phyloP scores from a whole-genome alignment of 1,140 invertebrate species.

The Macrostomum lignano region DNA sequence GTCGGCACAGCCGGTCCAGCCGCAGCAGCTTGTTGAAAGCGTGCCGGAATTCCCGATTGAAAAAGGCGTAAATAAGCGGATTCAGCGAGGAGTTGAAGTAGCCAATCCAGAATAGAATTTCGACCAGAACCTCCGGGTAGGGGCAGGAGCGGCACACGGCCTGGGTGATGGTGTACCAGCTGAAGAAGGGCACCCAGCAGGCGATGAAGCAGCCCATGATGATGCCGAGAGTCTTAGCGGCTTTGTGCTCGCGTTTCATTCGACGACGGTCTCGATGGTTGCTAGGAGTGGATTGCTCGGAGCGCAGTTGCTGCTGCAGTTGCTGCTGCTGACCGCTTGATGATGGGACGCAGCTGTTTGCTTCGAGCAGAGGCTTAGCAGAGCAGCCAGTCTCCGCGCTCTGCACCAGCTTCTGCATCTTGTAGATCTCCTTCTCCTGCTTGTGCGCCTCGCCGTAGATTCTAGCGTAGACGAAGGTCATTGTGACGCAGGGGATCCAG shows the following conservation, averaged over 20 bases:
- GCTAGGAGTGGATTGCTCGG: slow-evolving; percentile 3
- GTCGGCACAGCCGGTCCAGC: slow-evolving; percentile 10
- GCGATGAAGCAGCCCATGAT: slow-evolving; percentile 76
- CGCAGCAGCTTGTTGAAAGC: slow-evolving; percentile 52
- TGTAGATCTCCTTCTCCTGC: slow-evolving; percentile 48
- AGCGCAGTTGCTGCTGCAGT: slow-evolving; percentile 2
- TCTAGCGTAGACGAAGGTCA: slow-evolving; percentile 62
- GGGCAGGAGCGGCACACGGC: slow-evolving; percentile 41
- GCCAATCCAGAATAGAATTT: slow-evolving; percentile 84
- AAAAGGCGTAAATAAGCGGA: slow-evolving; percentile 88
- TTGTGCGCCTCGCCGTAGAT: slow-evolving; percentile 41
- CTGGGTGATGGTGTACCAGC: slow-evolving; percentile 49
- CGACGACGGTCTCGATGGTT: slow-evolving; percentile 12
- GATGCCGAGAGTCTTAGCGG: slow-evolving; percentile 69
- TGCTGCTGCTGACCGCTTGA: not conserved
- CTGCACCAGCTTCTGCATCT: not conserved
- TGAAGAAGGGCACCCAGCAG: slow-evolving; percentile 84
- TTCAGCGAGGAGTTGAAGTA: slow-evolving; percentile 90
- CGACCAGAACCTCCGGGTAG: slow-evolving; percentile 51
- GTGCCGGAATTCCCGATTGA: slow-evolving; percentile 86
- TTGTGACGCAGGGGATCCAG: slow-evolving; percentile 77
- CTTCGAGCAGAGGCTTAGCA: no score
- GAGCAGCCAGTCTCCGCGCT: not conserved
- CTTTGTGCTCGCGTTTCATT: slow-evolving; percentile 59
- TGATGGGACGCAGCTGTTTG: no score